Base-by-base conservation (phyloP, 2,888 invertebrate genomes). In the Odontocerum albicorne region DNA sequence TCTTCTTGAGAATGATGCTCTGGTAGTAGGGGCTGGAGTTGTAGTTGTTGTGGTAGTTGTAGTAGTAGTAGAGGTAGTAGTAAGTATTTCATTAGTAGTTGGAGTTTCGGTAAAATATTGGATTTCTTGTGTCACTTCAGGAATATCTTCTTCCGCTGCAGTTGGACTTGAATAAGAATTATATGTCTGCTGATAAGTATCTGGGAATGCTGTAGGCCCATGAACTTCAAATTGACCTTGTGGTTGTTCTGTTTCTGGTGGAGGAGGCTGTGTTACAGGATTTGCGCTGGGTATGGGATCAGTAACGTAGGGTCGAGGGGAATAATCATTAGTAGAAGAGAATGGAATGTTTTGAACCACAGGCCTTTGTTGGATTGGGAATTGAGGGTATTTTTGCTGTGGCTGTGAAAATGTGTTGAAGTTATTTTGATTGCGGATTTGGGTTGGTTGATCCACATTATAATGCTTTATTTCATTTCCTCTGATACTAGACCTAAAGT, bases 1-100 rank as follows among this genome's bases (percentile, higher is more conserved):
- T 58, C 73, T 70, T 56, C 72, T 54, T 61, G 75, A 70, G 13
- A 75, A 72, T 0, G 72, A 70, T 1, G 77, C 70, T 4, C 72
- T 63, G 0, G 75, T 70, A 17, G 72, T 70, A 10, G 70, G 65
- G 13, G 66, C 64, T 22, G 57, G 49, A 19, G 59, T 59, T 8
- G 57, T 59, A n/a, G 65, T 63, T 55, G 62, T 66, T n/a, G 64
- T 66, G 40, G 62, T 66, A 32, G 65, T 62, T 63, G 50, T 51
- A 62, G 63, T 72, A 70, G 55, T 67, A 66, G 49, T 64, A 59
- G 61, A 67, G 66, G 58, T 64, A 64, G 54, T 71, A 40, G 67
- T 63, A 49, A 64, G 57, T 8, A 60, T 63, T 60, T 66, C 68
- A 50, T 66, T 66, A 2, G 64, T 64, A 21, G 63, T 61, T 42